These are phyloP conservation scores for Isichthys henryi DNA, from an alignment of 2,113 vertebrate genomes.

Conservation along the genomic window DNA sequence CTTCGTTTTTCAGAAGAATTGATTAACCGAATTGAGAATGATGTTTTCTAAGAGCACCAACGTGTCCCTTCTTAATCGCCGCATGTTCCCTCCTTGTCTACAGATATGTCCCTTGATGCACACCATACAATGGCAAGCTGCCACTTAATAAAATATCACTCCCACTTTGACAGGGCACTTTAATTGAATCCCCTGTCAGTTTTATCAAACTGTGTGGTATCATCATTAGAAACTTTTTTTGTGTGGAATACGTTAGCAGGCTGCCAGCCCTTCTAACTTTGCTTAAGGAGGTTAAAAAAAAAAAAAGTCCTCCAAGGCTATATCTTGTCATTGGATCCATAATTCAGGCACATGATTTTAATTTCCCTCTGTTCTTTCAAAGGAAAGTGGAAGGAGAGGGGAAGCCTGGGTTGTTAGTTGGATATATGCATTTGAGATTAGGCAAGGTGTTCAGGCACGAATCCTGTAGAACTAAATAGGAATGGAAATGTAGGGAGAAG, in stretches of 20 bases:
- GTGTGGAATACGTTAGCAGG: constrained; percentile 57
- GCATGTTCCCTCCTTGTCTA: constrained; percentile 52
- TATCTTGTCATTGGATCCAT: constrained; percentile 68
- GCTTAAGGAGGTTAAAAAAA: constrained; percentile 47
- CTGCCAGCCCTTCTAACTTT: constrained; percentile 47
- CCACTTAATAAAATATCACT: constrained; percentile 75
- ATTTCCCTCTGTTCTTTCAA: constrained; percentile 77
- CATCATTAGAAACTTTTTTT: constrained; percentile 60
- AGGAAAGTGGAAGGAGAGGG: constrained; percentile 50
- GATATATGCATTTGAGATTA: constrained; percentile 64
- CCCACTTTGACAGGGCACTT: constrained; percentile 63
- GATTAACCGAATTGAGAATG: constrained; percentile 64
- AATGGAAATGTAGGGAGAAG: constrained; percentile 53
- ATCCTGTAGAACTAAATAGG: constrained; percentile 52
- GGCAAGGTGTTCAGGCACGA: constrained; percentile 47
- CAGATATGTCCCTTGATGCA: constrained; percentile 72
- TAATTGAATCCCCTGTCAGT: constrained; percentile 80
- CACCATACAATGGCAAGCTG: constrained; percentile 53
- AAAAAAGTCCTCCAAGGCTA: constrained; percentile 48
- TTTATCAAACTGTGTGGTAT: constrained; percentile 74
- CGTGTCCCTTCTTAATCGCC: constrained; percentile 63
- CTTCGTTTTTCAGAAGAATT: constrained; percentile 65
- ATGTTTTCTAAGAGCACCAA: constrained; percentile 71
- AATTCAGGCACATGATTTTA: constrained; percentile 74
- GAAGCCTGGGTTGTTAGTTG: constrained; percentile 60